Evolutionary conservation across 1,140 invertebrate genomes (phyloP).

Genomic region (Aleiodes sp.): DNA sequence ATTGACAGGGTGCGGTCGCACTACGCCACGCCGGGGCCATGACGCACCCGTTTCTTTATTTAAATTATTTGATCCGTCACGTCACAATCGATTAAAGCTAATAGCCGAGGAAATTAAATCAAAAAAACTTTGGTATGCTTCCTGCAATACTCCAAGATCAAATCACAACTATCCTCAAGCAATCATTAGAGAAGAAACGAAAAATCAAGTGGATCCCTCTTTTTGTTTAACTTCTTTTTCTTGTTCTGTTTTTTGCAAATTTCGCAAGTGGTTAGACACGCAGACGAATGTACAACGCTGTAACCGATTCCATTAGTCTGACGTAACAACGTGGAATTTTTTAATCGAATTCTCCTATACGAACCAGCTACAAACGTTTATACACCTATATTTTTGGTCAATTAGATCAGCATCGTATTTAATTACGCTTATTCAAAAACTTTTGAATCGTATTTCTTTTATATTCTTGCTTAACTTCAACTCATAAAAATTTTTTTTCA

Average conservation of each 20-base stretch:
- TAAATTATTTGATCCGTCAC: constrained; percentile 53
- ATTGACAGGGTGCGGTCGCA: constrained; percentile 31
- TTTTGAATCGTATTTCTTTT: background rate
- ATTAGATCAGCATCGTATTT: constrained; percentile 12
- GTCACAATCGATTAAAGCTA: constrained; percentile 50
- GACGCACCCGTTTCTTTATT: constrained; percentile 52
- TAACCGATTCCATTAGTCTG: constrained; percentile 28
- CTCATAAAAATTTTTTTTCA: background rate
- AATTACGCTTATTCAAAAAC: background rate
- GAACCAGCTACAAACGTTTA: background rate
- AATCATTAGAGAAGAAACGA: too few species aligned
- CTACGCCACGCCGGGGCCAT: constrained; percentile 25
- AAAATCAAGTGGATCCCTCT: too few species aligned
- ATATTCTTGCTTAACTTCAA: background rate
- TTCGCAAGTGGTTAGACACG: background rate
- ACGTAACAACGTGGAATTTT: constrained; percentile 23
- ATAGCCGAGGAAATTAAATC: background rate
- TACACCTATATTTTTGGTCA: constrained; percentile 19
- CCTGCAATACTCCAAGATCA: too few species aligned
- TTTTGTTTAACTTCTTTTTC: background rate
- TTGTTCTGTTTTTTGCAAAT: background rate
- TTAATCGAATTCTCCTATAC: constrained; percentile 19
- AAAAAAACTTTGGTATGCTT: too few species aligned
- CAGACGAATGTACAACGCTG: background rate
- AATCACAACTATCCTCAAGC: too few species aligned